phyloP scores from a whole-genome alignment of 2,797 vertebrate genomes.

The Poecilia velifera region DNA sequence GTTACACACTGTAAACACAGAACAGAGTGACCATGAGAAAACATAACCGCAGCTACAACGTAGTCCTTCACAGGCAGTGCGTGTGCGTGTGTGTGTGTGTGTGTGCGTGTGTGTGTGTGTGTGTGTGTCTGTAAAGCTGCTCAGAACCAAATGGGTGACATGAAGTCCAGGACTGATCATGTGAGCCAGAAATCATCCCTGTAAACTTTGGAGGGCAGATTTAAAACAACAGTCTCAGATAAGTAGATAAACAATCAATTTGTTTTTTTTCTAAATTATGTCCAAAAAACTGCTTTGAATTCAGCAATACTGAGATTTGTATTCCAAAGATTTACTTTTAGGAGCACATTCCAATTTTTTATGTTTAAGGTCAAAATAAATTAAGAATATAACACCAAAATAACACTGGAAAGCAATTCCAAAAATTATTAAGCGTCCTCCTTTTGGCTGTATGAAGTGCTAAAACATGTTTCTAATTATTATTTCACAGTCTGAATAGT shows the following conservation, averaged over 20 bases:
- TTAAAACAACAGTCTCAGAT: conserved; percentile 25
- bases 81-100: no score
- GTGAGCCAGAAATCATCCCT: conserved; percentile 43
- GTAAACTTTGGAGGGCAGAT: conserved; percentile 33
- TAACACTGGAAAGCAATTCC: background rate
- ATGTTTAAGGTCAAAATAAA: background rate
- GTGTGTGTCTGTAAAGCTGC: conserved; percentile 37
- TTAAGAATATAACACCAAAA: background rate
- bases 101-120: no score
- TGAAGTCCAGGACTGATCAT: conserved; percentile 28
- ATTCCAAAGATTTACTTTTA: conserved; percentile 13
- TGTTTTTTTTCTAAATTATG: conserved; percentile 15
- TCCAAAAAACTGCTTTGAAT: conserved; percentile 20
- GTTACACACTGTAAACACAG: background rate
- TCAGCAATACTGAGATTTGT: conserved; percentile 24
- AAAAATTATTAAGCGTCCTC: background rate
- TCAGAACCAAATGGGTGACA: background rate
- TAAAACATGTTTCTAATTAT: background rate
- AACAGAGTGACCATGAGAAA: background rate
- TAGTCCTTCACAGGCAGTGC: background rate
- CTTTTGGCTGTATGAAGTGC: background rate
- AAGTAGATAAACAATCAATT: conserved; percentile 33
- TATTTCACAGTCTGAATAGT: background rate
- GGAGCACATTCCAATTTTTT: background rate
- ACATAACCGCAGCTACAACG: background rate